Percentiles rank a stretch among this genome's conserved stretches.
Evolutionary conservation across 2,113 vertebrate genomes (phyloP).

Genomic region (Ondatra zibethicus): DNA sequence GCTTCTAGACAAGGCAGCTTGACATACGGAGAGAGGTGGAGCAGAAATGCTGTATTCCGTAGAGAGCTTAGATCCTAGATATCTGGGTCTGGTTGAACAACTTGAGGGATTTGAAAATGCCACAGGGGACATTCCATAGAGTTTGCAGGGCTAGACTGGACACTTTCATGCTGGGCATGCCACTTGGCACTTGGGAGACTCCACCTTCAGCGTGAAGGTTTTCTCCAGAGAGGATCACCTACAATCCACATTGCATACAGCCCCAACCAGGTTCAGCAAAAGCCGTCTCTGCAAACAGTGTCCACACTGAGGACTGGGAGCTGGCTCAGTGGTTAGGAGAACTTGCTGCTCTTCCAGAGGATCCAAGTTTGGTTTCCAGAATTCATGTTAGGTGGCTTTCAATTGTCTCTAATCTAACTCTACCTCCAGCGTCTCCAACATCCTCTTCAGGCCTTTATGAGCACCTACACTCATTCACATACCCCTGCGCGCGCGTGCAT

Average conservation of each 20-base stretch:
- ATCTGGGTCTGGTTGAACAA: conserved; percentile 8
- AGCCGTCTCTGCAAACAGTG: neutral
- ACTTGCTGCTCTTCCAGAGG: neutral
- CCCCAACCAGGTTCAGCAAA: neutral
- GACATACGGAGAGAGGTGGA: neutral
- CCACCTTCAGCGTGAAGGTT: neutral
- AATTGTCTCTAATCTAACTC: neutral
- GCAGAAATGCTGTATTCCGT: neutral
- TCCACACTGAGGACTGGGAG: neutral
- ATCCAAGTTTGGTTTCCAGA: neutral
- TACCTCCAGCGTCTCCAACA: no score
- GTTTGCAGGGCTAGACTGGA: neutral
- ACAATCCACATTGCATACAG: neutral
- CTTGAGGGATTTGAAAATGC: conserved; percentile 33
- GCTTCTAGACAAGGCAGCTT: conserved; percentile 58
- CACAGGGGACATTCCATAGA: neutral
- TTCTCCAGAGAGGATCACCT: neutral
- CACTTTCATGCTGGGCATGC: neutral
- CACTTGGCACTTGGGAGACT: neutral
- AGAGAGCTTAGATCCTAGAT: neutral
- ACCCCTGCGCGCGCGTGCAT: neutral
- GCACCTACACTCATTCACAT: neutral
- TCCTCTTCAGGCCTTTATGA: neutral
- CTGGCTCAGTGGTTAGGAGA: no score
- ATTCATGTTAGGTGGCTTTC: neutral